Percentiles rank a stretch among this genome's conserved stretches.
phyloP scores from a whole-genome alignment of 2,888 invertebrate genomes.

The Drosophila prolongata region DNA sequence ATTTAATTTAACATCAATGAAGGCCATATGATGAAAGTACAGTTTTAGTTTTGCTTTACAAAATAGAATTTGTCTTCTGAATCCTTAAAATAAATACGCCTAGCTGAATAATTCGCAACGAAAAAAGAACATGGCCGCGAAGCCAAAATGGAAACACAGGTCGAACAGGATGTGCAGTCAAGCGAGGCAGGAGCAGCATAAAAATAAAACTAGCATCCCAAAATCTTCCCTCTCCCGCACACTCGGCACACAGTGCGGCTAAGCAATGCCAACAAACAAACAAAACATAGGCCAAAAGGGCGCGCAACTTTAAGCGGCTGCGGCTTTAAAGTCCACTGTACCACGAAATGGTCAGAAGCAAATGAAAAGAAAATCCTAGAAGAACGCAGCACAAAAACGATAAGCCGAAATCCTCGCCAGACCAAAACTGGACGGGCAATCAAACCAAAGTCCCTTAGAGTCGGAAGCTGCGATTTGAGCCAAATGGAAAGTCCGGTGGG shows the following conservation, averaged over 20 bases:
- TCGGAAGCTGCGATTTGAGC: constrained; percentile 12
- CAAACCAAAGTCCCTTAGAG: constrained; percentile 15
- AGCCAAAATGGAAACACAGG: constrained; percentile 41
- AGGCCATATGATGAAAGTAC: too few species aligned
- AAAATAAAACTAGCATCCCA: constrained; percentile 59
- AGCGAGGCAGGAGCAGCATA: constrained; percentile 41
- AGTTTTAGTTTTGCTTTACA: too few species aligned
- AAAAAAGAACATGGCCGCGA: constrained; percentile 53
- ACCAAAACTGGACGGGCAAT: constrained; percentile 17
- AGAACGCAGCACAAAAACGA: constrained; percentile 17
- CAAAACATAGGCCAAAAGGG: constrained; percentile 50
- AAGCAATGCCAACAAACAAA: constrained; percentile 39
- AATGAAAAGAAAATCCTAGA: constrained; percentile 17
- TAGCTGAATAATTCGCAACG: constrained; percentile 67
- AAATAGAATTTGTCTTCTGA: constrained; percentile 9
- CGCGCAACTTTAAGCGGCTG: constrained; percentile 50
- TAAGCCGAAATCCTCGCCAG: constrained; percentile 14
- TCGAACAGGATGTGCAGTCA: constrained; percentile 39
- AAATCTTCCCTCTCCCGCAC: constrained; percentile 9
- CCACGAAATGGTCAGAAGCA: constrained; percentile 58
- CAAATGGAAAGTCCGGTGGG: constrained; percentile 27
- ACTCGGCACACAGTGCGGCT: constrained; percentile 20
- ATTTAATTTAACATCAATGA: too few species aligned
- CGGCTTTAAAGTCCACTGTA: constrained; percentile 66
- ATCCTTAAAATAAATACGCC: constrained; percentile 56